Conservation (phyloP, 2,797 vertebrate genomes). For the Micropoecilia bifurca region DNA sequence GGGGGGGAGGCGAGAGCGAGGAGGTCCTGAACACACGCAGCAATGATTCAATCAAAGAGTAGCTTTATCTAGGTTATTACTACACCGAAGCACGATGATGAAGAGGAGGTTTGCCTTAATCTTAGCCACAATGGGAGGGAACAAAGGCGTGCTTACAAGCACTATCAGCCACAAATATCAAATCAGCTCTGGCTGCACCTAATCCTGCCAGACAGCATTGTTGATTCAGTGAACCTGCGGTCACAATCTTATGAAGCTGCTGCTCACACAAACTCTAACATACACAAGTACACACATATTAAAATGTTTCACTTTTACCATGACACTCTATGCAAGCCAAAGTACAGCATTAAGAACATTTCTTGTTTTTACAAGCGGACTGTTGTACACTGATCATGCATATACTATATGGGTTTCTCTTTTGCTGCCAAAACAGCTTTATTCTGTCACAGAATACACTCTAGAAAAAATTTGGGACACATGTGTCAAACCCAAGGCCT, state of each 20-base stretch:
- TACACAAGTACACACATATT: constrained; percentile 6
- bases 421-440: background rate
- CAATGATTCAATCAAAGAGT: constrained; percentile 86
- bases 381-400: background rate
- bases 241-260: constrained; percentile 60
- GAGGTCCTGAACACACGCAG: constrained; percentile 63
- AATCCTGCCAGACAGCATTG: constrained; percentile 83
- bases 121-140: constrained; percentile 83
- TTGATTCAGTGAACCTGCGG: constrained; percentile 82
- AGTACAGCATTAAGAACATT: background rate
- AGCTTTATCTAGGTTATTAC: constrained; percentile 87
- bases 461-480: background rate
- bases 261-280: constrained; percentile 23
- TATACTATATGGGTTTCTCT: background rate
- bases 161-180: constrained; percentile 87
- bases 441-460: background rate
- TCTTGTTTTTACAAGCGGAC: background rate
- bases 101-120: constrained; percentile 87
- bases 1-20: constrained; percentile 38
- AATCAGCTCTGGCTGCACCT: constrained; percentile 84
- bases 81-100: constrained; percentile 83
- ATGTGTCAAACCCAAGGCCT: too few species aligned
- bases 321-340: background rate
- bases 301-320: constrained; percentile 9
- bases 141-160: constrained; percentile 86